A percentile compares a stretch with the other conserved stretches of the same genome.
Evolutionary conservation across 1,140 invertebrate genomes (phyloP).

Genomic region (Drosophila sechellia): DNA sequence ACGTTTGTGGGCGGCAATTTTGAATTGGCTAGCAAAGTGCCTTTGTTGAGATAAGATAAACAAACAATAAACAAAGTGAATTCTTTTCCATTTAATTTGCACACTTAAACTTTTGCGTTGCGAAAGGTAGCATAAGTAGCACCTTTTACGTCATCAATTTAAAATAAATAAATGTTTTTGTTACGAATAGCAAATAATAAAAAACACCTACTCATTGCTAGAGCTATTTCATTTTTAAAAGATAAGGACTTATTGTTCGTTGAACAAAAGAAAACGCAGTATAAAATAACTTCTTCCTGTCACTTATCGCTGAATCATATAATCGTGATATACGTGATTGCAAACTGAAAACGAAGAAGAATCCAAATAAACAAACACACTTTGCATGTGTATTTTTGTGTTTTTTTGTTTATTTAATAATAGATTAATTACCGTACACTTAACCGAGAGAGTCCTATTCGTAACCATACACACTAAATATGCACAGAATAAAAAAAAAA

Average conservation of each 20-base stretch:
- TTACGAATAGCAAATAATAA: background rate
- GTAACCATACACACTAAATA: conserved; percentile 82
- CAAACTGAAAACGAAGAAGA: background rate
- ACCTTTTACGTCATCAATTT: too few species aligned
- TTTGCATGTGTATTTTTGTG: conserved; percentile 45
- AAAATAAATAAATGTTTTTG: background rate
- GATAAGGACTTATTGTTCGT: background rate
- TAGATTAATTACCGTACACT: conserved; percentile 82
- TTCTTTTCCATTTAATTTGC: too few species aligned
- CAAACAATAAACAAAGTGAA: too few species aligned
- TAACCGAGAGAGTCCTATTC: conserved; percentile 80
- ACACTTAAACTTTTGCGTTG: too few species aligned
- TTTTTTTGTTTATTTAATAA: conserved; percentile 81
- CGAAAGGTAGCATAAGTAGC: background rate
- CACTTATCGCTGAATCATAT: background rate
- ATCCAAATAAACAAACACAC: conserved; percentile 4
- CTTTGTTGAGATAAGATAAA: background rate
- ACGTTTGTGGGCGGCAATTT: background rate
- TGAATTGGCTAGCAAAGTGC: background rate
- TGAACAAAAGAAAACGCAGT: conserved; percentile 7
- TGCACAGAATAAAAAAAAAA: conserved; percentile 66
- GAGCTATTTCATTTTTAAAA: background rate
- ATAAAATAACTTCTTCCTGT: background rate
- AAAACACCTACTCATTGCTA: background rate
- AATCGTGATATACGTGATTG: background rate